A percentile compares a stretch with the other conserved stretches of the same genome.
phyloP scores from a whole-genome alignment of 1,140 invertebrate genomes.

The Drosophila littoralis region DNA sequence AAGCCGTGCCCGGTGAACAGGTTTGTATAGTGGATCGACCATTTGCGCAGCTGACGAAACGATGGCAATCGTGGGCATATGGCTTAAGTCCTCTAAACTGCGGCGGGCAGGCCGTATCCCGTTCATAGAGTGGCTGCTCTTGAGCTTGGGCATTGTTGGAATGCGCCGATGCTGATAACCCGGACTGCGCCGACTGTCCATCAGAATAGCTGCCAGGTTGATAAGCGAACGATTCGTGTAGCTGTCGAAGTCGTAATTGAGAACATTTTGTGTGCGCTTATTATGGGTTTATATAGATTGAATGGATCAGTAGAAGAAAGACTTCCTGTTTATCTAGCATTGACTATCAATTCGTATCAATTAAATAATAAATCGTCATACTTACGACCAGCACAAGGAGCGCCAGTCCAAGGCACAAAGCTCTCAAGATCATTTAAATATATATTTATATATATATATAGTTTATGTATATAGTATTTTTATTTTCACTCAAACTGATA shows the following conservation, averaged over 20 bases:
- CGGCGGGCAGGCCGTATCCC: slow-evolving; percentile 85
- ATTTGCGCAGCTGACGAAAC: slow-evolving; percentile 89
- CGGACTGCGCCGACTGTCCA: slow-evolving; percentile 44
- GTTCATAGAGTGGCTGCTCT: slow-evolving; percentile 66
- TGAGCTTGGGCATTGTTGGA: slow-evolving; percentile 39
- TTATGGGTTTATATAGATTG: neutral
- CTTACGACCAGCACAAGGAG: slow-evolving; percentile 36
- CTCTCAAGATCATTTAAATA: slow-evolving; percentile 28
- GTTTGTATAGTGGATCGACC: slow-evolving; percentile 86
- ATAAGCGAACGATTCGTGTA: slow-evolving; percentile 59
- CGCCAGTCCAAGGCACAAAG: slow-evolving; percentile 28
- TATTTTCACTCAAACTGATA: slow-evolving; percentile 38
- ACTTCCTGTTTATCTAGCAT: slow-evolving; percentile 26
- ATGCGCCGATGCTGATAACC: slow-evolving; percentile 57
- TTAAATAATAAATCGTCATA: slow-evolving; percentile 5
- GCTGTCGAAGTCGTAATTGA: slow-evolving; percentile 64
- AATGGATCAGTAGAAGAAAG: neutral
- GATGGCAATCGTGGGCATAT: slow-evolving; percentile 87
- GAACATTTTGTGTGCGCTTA: neutral
- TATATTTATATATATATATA: slow-evolving; percentile 15
- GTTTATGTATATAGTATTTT: slow-evolving; percentile 8
- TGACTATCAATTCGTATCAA: slow-evolving; percentile 21
- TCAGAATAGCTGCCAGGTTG: slow-evolving; percentile 53
- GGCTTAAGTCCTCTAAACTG: slow-evolving; percentile 86
- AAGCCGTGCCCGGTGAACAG: slow-evolving; percentile 88